Evolutionary conservation across 2,888 invertebrate species (phyloP), one percentile per base, ranked within the genome.

Genomic region (Ectropis crepuscularia): DNA sequence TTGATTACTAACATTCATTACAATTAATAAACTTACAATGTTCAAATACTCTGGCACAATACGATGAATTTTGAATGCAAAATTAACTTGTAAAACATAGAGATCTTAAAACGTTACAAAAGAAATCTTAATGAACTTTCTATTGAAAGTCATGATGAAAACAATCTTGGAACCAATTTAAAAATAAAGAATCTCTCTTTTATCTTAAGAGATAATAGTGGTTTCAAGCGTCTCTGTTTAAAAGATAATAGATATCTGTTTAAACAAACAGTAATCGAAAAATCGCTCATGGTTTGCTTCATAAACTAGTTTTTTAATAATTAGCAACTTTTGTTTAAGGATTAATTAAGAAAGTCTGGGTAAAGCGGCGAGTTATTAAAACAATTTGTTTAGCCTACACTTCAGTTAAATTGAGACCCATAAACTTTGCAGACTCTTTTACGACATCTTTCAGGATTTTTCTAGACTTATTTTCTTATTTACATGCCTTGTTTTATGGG

Each of bases 321-420:
- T 59, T 11, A 9, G 43, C 9, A 28, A 11, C 12, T 60, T 42
- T 53, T 37, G 47, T 41, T 54, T 50, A 51, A 38, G 36, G 12
- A 48, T 47, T 53, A 0, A 36, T 12, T 60, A 42, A 39, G 47
- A 9, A 53, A 37, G 0, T 48, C 11, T 10, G 45, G 8, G 1
- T 55, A 45, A 54, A 48, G 36, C 53, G 12, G n/a, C 43, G n/a
- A 46, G 49, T 45, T 55, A 36, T 61, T 16, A 48, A 53, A 53
- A 48, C 46, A 47, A 48, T 37, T 61, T 61, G 45, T 49, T 53
- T 47, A 9, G 39, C 11, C 12, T 45, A 46, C 55, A 45, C 61
- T 60, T 42, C 10, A 28, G 8, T 8, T 16, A 47, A 41, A 55
- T 46, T 47, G 41, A 47, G 47, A 28, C 28, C n/a, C 16, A 55